phyloP scores from a whole-genome alignment of 2,888 invertebrate genomes.

The Cantharis nigra region DNA sequence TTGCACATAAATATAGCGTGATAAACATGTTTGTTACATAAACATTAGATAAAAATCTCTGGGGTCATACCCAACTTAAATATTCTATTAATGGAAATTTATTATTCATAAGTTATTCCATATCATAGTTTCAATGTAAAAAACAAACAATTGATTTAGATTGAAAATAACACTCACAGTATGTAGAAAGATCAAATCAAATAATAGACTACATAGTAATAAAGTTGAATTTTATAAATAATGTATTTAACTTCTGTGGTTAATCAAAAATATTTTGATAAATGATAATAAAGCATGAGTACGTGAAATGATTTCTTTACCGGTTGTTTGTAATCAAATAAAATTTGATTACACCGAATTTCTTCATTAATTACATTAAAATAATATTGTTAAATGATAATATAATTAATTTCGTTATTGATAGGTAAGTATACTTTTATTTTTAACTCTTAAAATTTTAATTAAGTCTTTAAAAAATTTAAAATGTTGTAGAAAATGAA shows the following conservation, averaged over 20 bases:
- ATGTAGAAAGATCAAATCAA: background rate
- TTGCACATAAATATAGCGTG: background rate
- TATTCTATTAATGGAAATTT: background rate
- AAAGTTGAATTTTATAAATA: background rate
- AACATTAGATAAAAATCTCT: background rate
- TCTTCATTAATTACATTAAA: background rate
- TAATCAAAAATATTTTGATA: slow-evolving; percentile 3
- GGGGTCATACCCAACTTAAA: background rate
- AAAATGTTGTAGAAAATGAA: slow-evolving; percentile 5
- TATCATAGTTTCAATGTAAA: background rate
- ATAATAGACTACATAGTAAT: background rate
- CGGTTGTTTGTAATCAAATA: background rate
- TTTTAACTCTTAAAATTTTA: background rate
- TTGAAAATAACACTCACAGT: background rate
- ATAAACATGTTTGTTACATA: background rate
- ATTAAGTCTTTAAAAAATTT: background rate
- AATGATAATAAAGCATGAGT: slow-evolving; percentile 1
- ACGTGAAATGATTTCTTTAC: background rate
- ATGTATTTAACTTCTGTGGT: background rate
- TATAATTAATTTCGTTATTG: background rate
- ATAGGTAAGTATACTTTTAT: background rate
- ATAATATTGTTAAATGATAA: background rate
- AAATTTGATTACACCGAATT: background rate
- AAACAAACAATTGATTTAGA: background rate
- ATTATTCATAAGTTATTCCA: background rate